These are phyloP conservation scores for Pterois miles DNA, from an alignment of 2,797 vertebrate genomes.

Conservation along the genomic window DNA sequence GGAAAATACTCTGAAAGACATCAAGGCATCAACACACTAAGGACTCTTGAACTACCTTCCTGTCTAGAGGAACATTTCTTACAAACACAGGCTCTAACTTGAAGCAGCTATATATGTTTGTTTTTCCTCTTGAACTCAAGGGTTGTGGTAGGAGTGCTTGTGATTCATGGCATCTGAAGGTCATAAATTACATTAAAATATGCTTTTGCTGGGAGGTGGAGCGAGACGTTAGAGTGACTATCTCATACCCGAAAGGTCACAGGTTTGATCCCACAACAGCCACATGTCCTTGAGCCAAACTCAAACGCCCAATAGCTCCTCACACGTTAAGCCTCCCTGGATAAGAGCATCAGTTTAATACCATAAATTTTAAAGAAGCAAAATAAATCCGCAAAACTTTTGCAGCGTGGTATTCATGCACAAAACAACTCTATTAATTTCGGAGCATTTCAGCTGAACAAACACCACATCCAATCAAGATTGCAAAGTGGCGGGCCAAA, in stretches of 20 bases:
- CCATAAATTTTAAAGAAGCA: background rate
- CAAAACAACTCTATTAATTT: slow-evolving; percentile 17
- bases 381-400: slow-evolving; percentile 11
- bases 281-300: slow-evolving; percentile 33
- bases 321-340: slow-evolving; percentile 26
- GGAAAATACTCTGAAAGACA: slow-evolving; percentile 30
- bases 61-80: background rate
- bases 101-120: background rate
- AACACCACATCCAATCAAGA: slow-evolving; percentile 38
- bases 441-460: slow-evolving; percentile 9
- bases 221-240: background rate
- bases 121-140: background rate
- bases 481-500: slow-evolving; percentile 48
- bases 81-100: background rate
- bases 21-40: background rate
- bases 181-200: slow-evolving; percentile 37
- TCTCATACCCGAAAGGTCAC: slow-evolving; percentile 36
- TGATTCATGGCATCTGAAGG: slow-evolving; percentile 17
- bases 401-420: background rate
- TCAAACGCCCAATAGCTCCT: slow-evolving; percentile 11
- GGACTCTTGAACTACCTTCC: background rate
- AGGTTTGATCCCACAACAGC: slow-evolving; percentile 50
- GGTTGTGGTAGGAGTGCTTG: background rate
- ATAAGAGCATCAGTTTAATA: slow-evolving; percentile 39
- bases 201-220: slow-evolving; percentile 7